Conservation (phyloP, 2,113 vertebrate genomes). For the Sphaerodactylus townsendi region DNA sequence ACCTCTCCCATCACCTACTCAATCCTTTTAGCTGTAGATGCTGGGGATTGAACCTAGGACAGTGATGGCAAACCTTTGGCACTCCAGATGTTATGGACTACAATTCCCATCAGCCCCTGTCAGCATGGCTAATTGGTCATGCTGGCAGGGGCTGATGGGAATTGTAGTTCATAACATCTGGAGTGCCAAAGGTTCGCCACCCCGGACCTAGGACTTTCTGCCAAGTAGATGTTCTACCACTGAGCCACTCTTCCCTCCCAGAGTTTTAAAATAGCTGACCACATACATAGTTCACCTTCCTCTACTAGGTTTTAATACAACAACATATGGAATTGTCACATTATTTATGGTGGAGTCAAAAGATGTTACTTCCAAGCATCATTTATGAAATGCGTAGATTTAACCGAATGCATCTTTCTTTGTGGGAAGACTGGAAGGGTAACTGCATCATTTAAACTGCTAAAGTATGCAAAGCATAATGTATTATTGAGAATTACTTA, state of each 20-base stretch:
- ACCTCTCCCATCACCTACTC: too few species aligned
- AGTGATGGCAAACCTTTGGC: too few species aligned
- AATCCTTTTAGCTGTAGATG: too few species aligned
- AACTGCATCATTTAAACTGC: neutral
- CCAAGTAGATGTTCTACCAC: too few species aligned
- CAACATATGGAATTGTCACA: neutral
- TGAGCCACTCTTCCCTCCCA: rapidly evolving
- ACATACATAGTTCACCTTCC: neutral
- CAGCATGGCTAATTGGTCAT: too few species aligned
- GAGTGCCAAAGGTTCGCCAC: too few species aligned
- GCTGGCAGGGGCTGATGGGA: too few species aligned
- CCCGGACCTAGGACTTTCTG: too few species aligned
- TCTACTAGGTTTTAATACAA: neutral
- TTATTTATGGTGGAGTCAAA: neutral
- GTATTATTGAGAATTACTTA: neutral
- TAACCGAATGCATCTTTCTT: neutral
- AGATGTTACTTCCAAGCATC: neutral
- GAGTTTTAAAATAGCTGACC: neutral
- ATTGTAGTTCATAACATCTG: too few species aligned
- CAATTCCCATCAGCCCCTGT: too few species aligned
- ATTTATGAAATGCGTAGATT: neutral
- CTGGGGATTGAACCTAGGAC: too few species aligned
- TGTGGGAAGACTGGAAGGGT: neutral
- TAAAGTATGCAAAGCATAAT: neutral
- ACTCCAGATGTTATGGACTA: too few species aligned